Base-by-base conservation (phyloP, 64 coral and sea anemone genomes). In the Montipora capricornis region DNA sequence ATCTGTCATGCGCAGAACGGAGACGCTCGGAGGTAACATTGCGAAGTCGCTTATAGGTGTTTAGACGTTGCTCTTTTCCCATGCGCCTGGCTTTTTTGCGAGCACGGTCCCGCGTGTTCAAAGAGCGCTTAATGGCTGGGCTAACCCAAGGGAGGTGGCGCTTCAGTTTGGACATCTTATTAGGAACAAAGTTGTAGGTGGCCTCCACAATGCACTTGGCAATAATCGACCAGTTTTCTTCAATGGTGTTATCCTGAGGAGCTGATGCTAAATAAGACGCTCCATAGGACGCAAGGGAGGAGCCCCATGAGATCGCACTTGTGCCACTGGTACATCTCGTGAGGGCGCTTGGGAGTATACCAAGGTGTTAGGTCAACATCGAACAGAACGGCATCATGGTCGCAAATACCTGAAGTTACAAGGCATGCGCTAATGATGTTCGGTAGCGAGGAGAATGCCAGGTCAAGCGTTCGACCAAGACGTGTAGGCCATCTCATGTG, bases 61-160 rank as follows among this genome's bases (percentile, higher is more conserved):
- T 4, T 16, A 12, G 14, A 16, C 19, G 61, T 64, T 64, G 61
- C 14, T 12, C 11, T 14, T 64, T 64, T 16, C 45, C 45, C 17
- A 37, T 48, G 20, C 81, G 19, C 9, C 17, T 62, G 17, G 53
- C 14, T 44, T 20, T 82, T 13, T 82, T 82, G 47, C 8, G 15
- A 14, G 14, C 5, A 8, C 7, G 50, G 60, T 82, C 49, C 5
- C 49, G 19, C 51, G 2, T 82, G 1, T 82, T 82, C 78, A 80
- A 53, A 15, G n/a, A 80, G 17, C 80, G 17, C 12, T 82, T 82
- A 44, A 82, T 82, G 49, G 49, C 49, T 64, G 80, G 48, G 49
- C 80, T 19, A 46, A 62, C 24, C 55, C 57, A 62, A 1, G 81
- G 55, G 4, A 83, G 81, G n/a, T 83, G 81, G 64, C 20, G 81